A percentile compares a stretch with the other conserved stretches of the same genome.
phyloP scores from a whole-genome alignment of 2,888 invertebrate genomes.

The Cantharis rufa region DNA sequence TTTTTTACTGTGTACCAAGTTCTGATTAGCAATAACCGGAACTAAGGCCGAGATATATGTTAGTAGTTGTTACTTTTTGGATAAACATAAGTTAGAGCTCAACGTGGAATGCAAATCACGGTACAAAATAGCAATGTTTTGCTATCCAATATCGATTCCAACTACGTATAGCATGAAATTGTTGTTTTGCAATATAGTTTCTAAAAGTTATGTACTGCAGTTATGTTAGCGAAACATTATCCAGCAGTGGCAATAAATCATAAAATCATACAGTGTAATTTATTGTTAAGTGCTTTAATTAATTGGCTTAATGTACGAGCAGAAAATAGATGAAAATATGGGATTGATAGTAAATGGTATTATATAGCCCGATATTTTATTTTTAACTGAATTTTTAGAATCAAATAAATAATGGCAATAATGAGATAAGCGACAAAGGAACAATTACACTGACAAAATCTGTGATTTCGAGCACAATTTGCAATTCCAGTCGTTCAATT shows the following conservation, averaged over 20 bases:
- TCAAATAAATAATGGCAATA: background rate
- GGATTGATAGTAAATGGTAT: background rate
- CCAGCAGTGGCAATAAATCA: background rate
- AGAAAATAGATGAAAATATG: background rate
- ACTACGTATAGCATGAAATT: background rate
- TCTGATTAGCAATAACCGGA: no score
- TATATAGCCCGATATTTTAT: background rate
- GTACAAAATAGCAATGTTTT: background rate
- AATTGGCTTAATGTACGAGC: background rate
- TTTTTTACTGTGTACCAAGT: no score
- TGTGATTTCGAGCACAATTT: background rate
- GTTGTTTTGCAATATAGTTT: background rate
- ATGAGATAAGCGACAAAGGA: background rate
- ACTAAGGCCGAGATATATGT: no score
- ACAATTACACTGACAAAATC: background rate
- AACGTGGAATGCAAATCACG: no score
- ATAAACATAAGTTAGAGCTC: no score
- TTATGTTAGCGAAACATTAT: background rate
- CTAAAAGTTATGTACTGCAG: background rate
- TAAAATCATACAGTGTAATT: background rate
- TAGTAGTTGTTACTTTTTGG: no score
- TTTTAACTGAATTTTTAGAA: background rate
- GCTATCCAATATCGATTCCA: background rate
- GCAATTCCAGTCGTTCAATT: background rate
- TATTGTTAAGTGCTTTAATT: background rate